These are phyloP conservation scores for Capromys pilorides DNA, from an alignment of 2,797 vertebrate species.

Conservation along the genomic window DNA sequence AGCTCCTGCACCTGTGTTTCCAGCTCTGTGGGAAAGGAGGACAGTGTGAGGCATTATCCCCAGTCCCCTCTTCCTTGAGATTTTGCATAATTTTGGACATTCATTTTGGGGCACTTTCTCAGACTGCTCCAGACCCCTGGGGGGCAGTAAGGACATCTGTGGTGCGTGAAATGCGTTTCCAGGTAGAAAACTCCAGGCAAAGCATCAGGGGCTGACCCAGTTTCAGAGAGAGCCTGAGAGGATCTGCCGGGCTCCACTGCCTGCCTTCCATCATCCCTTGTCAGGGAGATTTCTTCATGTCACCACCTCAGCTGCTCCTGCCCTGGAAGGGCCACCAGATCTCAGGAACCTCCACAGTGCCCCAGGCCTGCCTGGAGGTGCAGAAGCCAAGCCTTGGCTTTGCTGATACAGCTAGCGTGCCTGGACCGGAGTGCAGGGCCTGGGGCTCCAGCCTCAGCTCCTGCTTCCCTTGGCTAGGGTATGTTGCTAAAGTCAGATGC, in stretches of 20 bases:
- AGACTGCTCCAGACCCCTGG: constrained; percentile 62
- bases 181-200: constrained; percentile 75
- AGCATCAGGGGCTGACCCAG: constrained; percentile 25
- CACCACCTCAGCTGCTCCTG: not conserved
- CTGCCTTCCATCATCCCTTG: not conserved
- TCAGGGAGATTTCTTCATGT: not conserved
- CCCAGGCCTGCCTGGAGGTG: fast-evolving
- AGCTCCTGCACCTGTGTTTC: not conserved
- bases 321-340: not conserved
- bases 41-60: not conserved
- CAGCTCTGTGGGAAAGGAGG: not conserved
- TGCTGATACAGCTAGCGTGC: not conserved
- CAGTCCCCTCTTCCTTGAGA: constrained; percentile 64
- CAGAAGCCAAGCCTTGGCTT: fast-evolving
- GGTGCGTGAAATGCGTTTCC: constrained; percentile 55
- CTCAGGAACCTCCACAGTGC: not conserved
- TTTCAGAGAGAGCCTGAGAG: constrained; percentile 12
- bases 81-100: constrained; percentile 33
- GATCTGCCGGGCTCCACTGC: not conserved
- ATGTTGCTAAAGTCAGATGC: not conserved
- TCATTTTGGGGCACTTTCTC: constrained; percentile 69
- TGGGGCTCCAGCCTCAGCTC: not conserved
- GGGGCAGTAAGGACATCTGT: constrained; percentile 58
- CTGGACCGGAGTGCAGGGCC: not conserved
- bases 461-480: not conserved